These are phyloP conservation scores for Megastigmus dorsalis DNA, from an alignment of 2,888 invertebrate genomes.

Conservation along the genomic window DNA sequence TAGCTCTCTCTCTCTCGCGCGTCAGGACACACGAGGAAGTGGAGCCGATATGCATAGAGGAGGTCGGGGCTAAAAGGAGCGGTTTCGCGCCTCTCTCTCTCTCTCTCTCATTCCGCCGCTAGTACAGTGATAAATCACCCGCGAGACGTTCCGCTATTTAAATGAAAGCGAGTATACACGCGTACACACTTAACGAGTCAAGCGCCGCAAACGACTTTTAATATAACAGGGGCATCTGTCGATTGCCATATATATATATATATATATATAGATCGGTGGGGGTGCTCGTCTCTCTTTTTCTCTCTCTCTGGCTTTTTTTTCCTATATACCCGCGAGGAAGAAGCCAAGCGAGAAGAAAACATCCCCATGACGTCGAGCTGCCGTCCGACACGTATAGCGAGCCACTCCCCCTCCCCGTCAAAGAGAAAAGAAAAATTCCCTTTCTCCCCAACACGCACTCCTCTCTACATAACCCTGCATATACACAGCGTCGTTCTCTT, in stretches of 20 bases:
- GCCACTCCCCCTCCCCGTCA: constrained; percentile 49
- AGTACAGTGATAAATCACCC: constrained; percentile 67
- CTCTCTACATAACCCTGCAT: too few relatives aligned
- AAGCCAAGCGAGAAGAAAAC: constrained; percentile 46
- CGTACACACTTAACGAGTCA: constrained; percentile 39
- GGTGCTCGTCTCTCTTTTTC: constrained; percentile 1
- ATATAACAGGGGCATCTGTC: constrained; percentile 62
- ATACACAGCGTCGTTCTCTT: too few relatives aligned
- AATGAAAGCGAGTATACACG: constrained; percentile 62
- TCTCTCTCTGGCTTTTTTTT: constrained; percentile 32
- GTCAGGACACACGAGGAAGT: not conserved
- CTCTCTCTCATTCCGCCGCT: too few relatives aligned
- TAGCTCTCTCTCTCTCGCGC: too few relatives aligned
- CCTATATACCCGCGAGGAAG: constrained; percentile 13
- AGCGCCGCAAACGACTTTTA: constrained; percentile 62
- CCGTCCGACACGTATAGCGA: constrained; percentile 54
- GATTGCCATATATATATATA: too few relatives aligned
- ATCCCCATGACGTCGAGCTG: constrained; percentile 56
- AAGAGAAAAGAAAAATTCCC: constrained; percentile 55
- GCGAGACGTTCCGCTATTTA: constrained; percentile 62
- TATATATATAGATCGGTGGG: constrained; percentile 14
- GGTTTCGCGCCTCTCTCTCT: too few relatives aligned
- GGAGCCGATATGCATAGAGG: not conserved
- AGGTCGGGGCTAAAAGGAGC: constrained; percentile 54
- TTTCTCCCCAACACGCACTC: constrained; percentile 54